Base-by-base conservation (phyloP, 2,113 vertebrate species). In the Corythornis vintsioides region DNA sequence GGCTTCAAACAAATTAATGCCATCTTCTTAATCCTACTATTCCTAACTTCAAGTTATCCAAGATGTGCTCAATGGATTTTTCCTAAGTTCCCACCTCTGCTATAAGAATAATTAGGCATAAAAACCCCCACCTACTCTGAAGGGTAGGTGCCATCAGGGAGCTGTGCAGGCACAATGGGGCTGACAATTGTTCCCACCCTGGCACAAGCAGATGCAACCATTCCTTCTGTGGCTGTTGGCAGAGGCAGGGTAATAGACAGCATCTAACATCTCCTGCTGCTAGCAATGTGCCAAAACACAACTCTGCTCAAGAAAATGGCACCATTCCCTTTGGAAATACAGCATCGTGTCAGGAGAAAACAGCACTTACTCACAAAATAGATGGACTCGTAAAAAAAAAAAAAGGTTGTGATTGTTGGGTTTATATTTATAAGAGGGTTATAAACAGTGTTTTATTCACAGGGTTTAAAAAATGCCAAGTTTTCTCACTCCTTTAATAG, bases 101-200 rank as follows among this genome's bases (percentile, higher is more conserved):
- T 89, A 67, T 93, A 91, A 93, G 95, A 96, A 92, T 86, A 93
- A 95, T 90, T 71, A 91, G 66, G 66, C 52, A 84, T 83, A 86
- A 92, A 92, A 72, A 15, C 1, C 0, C 0, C 38, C 13, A 20
- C 38, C 10, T 81, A 48, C 76, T 65, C 88, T 43, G 69, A 83
- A 94, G 76, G 53, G 85, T 73, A 89, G 75, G 77, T 93, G 61
- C 55, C 64, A 83, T 94, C 82, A 93, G 75, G 82, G 84, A 89
- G 5, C 92, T 92, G 75, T 86, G 72, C 57, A 95, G 75, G 73
- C 70, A 84, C 78, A 88, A 60, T 69, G 38, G 38, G 38, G 38
- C 38, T 0, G 0, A 89, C 60, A 88, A 95, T 80, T 91, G 70
- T 73, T 92, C 69, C 86, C 77, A 90, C 47, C 81, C 94, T 73